phyloP scores from a whole-genome alignment of 2,797 vertebrate species.

The Cryptoprocta ferox region DNA sequence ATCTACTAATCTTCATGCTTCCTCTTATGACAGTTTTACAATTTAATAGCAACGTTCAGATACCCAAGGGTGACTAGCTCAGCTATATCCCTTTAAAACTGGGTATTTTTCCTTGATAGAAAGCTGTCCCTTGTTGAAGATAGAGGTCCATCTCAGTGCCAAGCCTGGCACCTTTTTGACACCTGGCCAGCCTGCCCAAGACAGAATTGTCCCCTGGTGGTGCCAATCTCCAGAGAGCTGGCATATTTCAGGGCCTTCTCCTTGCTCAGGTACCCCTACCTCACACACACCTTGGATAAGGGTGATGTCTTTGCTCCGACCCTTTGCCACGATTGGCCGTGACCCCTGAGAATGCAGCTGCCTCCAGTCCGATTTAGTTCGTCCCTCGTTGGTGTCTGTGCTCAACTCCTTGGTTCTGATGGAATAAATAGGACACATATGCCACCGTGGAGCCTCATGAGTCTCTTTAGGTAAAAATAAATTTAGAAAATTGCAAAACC shows the following conservation, averaged over 20 bases:
- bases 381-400: not conserved
- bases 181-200: not conserved
- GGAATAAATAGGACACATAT: conserved; percentile 59
- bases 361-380: not conserved
- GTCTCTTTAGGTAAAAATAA: conserved; percentile 75
- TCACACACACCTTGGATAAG: not conserved
- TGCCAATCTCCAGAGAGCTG: not conserved
- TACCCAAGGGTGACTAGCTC: not conserved
- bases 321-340: not conserved
- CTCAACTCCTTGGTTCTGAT: not conserved
- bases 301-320: not conserved
- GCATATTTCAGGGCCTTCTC: not conserved
- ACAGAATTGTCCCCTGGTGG: not conserved
- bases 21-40: conserved; percentile 1
- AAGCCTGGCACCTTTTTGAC: not conserved
- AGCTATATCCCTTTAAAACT: conserved; percentile 40
- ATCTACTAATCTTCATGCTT: conserved; percentile 64
- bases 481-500: conserved; percentile 61
- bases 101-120: not conserved
- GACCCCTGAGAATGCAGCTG: not conserved
- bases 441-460: conserved; percentile 20
- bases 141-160: not conserved
- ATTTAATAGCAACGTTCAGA: conserved; percentile 38
- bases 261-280: not conserved
- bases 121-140: not conserved